Conservation (phyloP, 1,140 invertebrate species). For the Pseudomyrmex pallidus region DNA sequence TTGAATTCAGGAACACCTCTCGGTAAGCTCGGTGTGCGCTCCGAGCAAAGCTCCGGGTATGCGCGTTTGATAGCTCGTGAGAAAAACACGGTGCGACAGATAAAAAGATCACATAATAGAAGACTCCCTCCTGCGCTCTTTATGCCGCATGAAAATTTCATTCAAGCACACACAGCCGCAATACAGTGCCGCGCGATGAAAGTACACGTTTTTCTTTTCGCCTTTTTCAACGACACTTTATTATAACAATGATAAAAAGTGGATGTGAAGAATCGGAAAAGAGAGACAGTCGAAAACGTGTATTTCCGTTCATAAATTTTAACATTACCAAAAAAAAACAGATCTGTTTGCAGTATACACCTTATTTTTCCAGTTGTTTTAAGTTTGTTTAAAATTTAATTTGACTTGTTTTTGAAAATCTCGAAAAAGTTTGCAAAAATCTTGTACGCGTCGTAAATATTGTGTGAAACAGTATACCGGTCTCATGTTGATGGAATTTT, state of each 20-base stretch:
- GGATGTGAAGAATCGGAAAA: background rate
- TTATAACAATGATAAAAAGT: slow-evolving; percentile 46
- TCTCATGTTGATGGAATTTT: no score
- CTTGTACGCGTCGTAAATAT: slow-evolving; percentile 7
- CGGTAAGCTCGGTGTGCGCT: slow-evolving; percentile 28
- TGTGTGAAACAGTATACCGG: no score
- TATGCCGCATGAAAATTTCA: slow-evolving; percentile 60
- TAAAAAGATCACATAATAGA: slow-evolving; percentile 62
- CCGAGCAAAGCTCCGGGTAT: slow-evolving; percentile 16
- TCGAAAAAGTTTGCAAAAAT: background rate
- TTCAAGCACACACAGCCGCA: slow-evolving; percentile 47
- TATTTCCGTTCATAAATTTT: slow-evolving; percentile 8
- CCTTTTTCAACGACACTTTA: slow-evolving; percentile 33
- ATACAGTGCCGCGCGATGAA: slow-evolving; percentile 36
- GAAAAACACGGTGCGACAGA: slow-evolving; percentile 47
- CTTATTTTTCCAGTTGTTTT: background rate
- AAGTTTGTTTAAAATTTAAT: background rate
- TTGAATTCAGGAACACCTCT: slow-evolving; percentile 27
- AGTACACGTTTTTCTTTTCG: slow-evolving; percentile 16
- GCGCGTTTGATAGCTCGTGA: slow-evolving; percentile 49
- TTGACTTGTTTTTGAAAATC: background rate
- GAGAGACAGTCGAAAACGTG: background rate
- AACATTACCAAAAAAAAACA: background rate
- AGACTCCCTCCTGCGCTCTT: slow-evolving; percentile 39
- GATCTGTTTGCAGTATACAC: background rate